A percentile compares a stretch with the other conserved stretches of the same genome.
These are phyloP conservation scores for Erebia aethiops DNA, from an alignment of 2,888 invertebrate species.

Conservation along the genomic window DNA sequence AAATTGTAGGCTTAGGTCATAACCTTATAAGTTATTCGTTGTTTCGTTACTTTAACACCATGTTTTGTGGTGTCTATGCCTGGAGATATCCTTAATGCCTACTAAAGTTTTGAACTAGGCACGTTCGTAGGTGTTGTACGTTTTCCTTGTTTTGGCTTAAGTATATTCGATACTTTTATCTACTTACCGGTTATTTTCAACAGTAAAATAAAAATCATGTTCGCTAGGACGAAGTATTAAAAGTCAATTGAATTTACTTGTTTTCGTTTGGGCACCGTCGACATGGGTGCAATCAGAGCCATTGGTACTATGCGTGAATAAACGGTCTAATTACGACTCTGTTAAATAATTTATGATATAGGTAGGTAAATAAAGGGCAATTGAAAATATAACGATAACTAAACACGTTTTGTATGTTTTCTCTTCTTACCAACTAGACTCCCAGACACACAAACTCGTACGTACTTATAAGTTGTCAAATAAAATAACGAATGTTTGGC, in stretches of 20 bases:
- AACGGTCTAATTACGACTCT: slow-evolving; percentile 13
- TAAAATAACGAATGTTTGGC: no score
- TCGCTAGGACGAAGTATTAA: slow-evolving; percentile 47
- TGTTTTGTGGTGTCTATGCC: neutral
- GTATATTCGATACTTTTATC: no score
- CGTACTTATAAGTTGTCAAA: neutral
- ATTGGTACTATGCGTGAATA: slow-evolving; percentile 26
- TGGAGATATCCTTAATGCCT: neutral
- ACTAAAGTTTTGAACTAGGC: neutral
- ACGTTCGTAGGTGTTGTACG: neutral
- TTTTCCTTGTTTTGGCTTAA: no score
- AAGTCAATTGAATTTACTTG: slow-evolving; percentile 69
- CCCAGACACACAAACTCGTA: neutral
- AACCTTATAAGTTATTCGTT: neutral
- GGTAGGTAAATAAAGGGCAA: neutral
- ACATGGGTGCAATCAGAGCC: slow-evolving; percentile 30
- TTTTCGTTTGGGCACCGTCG: slow-evolving; percentile 51
- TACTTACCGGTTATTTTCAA: no score
- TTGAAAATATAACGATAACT: neutral
- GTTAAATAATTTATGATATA: neutral
- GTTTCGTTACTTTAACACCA: neutral
- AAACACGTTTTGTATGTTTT: no score
- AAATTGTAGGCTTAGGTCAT: neutral
- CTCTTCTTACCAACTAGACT: neutral
- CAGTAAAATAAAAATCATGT: no score